A percentile compares a stretch with the other conserved stretches of the same genome.
These are phyloP conservation scores for Hydroisotoma schaefferi DNA, from an alignment of 2,888 invertebrate species.

Conservation along the genomic window DNA sequence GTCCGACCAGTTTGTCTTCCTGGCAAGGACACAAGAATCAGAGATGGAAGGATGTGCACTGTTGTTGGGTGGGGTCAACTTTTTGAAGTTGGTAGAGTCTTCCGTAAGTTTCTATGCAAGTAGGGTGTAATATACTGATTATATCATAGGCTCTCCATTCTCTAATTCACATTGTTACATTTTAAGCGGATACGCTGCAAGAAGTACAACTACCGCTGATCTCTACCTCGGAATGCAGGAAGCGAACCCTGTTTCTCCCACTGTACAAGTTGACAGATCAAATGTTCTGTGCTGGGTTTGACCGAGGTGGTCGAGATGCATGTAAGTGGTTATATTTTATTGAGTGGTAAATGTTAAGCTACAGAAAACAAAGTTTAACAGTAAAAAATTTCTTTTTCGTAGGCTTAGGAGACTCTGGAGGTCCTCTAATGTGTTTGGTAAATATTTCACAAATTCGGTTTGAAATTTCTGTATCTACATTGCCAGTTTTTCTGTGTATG, in stretches of 20 bases:
- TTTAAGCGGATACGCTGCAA: conserved; percentile 72
- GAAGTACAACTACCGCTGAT: conserved; percentile 76
- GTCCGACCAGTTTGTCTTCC: conserved; percentile 66
- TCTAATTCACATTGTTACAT: not conserved
- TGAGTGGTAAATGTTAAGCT: too few relatives aligned
- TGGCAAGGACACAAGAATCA: conserved; percentile 55
- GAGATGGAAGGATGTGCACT: conserved; percentile 67
- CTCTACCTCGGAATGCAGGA: conserved; percentile 71
- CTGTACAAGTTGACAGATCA: conserved; percentile 73
- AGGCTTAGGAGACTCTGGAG: conserved; percentile 70
- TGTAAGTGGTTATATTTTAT: conserved; percentile 52
- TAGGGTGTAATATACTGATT: not conserved
- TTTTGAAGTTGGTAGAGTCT: conserved; percentile 72
- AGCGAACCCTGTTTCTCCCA: conserved; percentile 68
- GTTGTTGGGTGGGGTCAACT: conserved; percentile 60
- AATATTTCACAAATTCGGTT: conserved; percentile 27
- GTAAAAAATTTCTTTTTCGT: too few relatives aligned
- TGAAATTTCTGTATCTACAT: conserved; percentile 5
- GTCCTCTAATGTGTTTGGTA: conserved; percentile 74
- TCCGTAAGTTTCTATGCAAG: conserved; percentile 61
- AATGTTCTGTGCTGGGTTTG: conserved; percentile 78
- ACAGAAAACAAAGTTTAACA: too few relatives aligned
- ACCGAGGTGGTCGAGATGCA: conserved; percentile 73
- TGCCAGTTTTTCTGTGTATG: not conserved
- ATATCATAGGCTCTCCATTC: not conserved